Evolutionary conservation across 2,113 vertebrate species (phyloP), one percentile per base, ranked within the genome.

Genomic region (Desmodus rotundus): DNA sequence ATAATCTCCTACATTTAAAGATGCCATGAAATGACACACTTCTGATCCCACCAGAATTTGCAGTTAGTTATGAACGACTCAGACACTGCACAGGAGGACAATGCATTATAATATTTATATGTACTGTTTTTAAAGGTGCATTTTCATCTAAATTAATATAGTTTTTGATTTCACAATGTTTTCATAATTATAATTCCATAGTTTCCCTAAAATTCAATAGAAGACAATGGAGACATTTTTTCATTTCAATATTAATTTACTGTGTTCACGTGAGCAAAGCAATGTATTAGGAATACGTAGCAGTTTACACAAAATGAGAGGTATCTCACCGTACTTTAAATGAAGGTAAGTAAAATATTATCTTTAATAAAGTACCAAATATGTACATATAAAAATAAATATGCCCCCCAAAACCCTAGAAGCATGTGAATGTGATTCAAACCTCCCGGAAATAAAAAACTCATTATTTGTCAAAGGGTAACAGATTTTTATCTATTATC

Each of bases 31-130:
- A 68, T 50, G 70, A 47, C 24, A 82, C 5, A 26, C 2, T 86
- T 43, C 68, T 26, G 63, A 95, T 95, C 93, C 96, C 95, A 78
- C 1, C 4, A 45, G 22, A 94, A 9, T 91, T 83, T 97, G 72
- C 24, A 72, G 36, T 95, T 91, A 92, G 76, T 78, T 89, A 31
- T 68, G 26, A 91, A 78, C 72, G 7, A 76, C 54, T 92, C 50
- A 85, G 87, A 45, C 7, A 22, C 3, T n/a, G 22, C 4, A 58
- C 1, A 41, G 1, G 45, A 72, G 26, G 68, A 94, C n/a, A 58
- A 45, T 26, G n/a, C 9, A 61, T 54, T 72, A 58, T 85, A 54
- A 67, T 95, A 33, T 58, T 56, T 93, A 22, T 19, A 13, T 41
- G 7, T 52, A 19, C 4, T 91, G 8, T 67, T 38, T 50, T 83